Evolutionary conservation across 92 coral and sea anemone genomes (phyloP), one percentile per base, ranked within the genome.

Genomic region (Muricea muricata): DNA sequence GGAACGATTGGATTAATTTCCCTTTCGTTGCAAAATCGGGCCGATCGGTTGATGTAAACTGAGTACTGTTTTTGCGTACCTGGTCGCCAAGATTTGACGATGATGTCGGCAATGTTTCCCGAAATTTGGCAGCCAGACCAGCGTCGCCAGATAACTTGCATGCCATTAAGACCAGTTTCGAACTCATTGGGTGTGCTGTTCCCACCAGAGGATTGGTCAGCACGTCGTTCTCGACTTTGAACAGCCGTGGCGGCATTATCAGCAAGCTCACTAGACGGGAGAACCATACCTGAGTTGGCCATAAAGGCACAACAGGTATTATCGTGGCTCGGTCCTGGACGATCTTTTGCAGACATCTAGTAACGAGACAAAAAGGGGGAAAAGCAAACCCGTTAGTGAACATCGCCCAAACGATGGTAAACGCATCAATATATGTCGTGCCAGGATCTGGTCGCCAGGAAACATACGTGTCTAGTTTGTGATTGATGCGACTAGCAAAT

Each of bases 221-320:
- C 2, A 76, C 79, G 14, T 41, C 35, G 67, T 25, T 63, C 39
- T 17, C 30, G 9, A 72, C 91, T 25, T n/a, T 66, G 42, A 74
- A 24, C 0, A 73, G 31, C 31, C 10, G 23, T 24, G 84, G 91
- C 0, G 23, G 70, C 33, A 52, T 72, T 40, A 75, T 76, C 79
- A 87, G 63, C 33, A 87, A 25, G 40, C 83, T 87, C 9, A 72
- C 70, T 5, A 81, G 52, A 56, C 74, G 60, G 26, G 87, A 56
- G 41, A 87, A 87, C 89, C 89, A 86, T 6, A 83, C n/a, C 39
- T 86, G 89, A 8, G 80, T 86, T 12, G 73, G 32, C 90, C 87
- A 81, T 3, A 60, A 28, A 23, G 90, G 90, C 56, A 87, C 87
- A 17, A 87, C 45, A 23, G 72, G 18, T 1, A 85, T 18, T 10